Evolutionary conservation across 1,140 invertebrate species (phyloP), one percentile per base, ranked within the genome.

Genomic region (Ceratina calcarata): DNA sequence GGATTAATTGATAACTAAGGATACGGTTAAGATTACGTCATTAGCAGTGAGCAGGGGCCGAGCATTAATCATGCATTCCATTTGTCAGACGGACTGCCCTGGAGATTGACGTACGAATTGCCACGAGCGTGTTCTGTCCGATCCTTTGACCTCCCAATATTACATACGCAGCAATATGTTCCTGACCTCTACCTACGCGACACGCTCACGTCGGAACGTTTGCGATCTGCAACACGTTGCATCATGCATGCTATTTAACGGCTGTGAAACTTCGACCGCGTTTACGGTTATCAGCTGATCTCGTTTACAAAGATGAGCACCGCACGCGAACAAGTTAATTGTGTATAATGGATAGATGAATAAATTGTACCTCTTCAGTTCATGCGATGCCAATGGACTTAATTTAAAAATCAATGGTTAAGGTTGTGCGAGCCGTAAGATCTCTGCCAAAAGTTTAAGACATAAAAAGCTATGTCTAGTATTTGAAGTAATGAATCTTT

Each of bases 91-190:
- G 74, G 45, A 20, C 65, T 37, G 73, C 60, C 66, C 74, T 51
- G 18, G 32, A 77, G 74, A 77, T 77, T 69, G 74, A 77, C 74
- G n/a, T 77, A 69, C 74, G 74, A 77, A 77, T 69, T 22, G 74
- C 74, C 65, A 69, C 16, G 74, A 77, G 66, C 74, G 45, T 77
- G n/a, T n/a, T 69, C 74, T 32, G 57, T 69, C 74, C 58, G 27
- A 77, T 77, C 74, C 74, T 77, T 77, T 60, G 66, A 69, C 66
- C 37, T 51, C 45, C 66, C 57, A 15, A 51, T 37, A 77, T 69
- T 51, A 22, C 66, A 24, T 37, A 22, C 74, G 12, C n/a, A 6
- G 57, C 66, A 69, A 77, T 77, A 60, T 20, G 57, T 69, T 60
- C 61, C 66, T 69, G 55, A 37, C 32, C 32, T 37, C 32, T 37